These are phyloP conservation scores for Anthonomus grandis DNA, from an alignment of 1,140 invertebrate species.

Conservation along the genomic window DNA sequence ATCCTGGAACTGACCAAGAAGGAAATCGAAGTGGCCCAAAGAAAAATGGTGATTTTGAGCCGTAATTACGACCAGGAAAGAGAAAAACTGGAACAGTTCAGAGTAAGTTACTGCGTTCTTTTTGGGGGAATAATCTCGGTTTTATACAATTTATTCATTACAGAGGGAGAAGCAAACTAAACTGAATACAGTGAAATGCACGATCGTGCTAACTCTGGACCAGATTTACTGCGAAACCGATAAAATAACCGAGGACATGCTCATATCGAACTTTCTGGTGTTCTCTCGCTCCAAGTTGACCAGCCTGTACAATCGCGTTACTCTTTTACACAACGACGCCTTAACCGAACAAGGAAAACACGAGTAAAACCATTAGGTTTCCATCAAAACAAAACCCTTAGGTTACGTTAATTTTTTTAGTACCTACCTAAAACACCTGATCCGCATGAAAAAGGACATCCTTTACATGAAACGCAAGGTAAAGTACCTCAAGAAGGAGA, in stretches of 20 bases:
- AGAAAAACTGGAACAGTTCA: slow-evolving; percentile 12
- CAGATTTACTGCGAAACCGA: slow-evolving; percentile 61
- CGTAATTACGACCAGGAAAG: not conserved
- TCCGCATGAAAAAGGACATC: slow-evolving; percentile 56
- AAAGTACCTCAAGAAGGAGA: slow-evolving; percentile 50
- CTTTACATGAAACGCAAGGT: slow-evolving; percentile 56
- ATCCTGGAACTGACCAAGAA: slow-evolving; percentile 49
- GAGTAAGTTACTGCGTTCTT: slow-evolving; percentile 1
- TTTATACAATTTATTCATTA: slow-evolving; percentile 14
- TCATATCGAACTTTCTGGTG: slow-evolving; percentile 59
- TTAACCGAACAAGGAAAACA: slow-evolving; percentile 57
- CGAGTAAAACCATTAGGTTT: slow-evolving; percentile 48
- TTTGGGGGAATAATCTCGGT: too few relatives aligned
- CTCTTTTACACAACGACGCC: slow-evolving; percentile 63
- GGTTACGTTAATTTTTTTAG: slow-evolving; percentile 31
- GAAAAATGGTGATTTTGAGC: slow-evolving; percentile 36
- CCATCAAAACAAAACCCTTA: not conserved
- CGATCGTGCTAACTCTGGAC: slow-evolving; percentile 61
- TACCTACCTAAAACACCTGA: slow-evolving; percentile 53
- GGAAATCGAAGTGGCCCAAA: slow-evolving; percentile 45
- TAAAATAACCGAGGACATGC: slow-evolving; percentile 47
- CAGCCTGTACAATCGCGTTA: slow-evolving; percentile 59
- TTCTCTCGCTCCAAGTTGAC: slow-evolving; percentile 59
- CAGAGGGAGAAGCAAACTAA: slow-evolving; percentile 66
- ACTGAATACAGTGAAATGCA: slow-evolving; percentile 65